Base-by-base conservation (phyloP, 92 coral and sea anemone genomes). In the Isaurus tuberculatus region DNA sequence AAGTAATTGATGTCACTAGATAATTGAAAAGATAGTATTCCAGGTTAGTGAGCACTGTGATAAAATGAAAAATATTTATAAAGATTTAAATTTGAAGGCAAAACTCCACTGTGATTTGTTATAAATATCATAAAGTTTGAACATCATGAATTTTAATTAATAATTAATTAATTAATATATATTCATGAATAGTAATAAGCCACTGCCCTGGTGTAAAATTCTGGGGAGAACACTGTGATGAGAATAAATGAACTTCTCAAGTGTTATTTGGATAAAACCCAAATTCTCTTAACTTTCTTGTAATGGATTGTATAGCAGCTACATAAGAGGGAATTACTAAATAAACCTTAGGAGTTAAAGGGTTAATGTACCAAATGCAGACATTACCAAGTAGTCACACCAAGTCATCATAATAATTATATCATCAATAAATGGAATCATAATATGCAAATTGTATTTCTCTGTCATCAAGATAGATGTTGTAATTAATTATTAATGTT, bases 261-360 rank as follows among this genome's bases (percentile, higher is more conserved):
- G 57, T 48, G 15, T 48, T 48, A 48, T 48, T 48, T 48, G 57
- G 57, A 48, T 48, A 51, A 15, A 51, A 51, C 60, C 60, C 60
- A 51, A 51, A 51, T 51, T 51, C 60, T 51, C 23, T 51, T 51
- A 51, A 51, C 60, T 51, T 51, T 51, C 60, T 51, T 51, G 60
- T 51, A 16, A 51, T 51, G 14, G 14, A 48, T 48, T 48, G 55
- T 48, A 48, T 48, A 48, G 55, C 55, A 48, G 55, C 55, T 48
- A 48, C 8, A 48, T 11, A 48, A 48, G 55, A 48, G n/a, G n/a
- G 55, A 48, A 48, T 48, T 8, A 48, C 55, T 48, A 8, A 48
- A 48, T 48, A 48, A 48, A 48, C 55, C 55, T 48, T 48, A 48
- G 55, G 55, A 48, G 55, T 48, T 48, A 48, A 48, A 48, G 55